phyloP scores from a whole-genome alignment of 2,888 invertebrate species.

The Eurois occulta region DNA sequence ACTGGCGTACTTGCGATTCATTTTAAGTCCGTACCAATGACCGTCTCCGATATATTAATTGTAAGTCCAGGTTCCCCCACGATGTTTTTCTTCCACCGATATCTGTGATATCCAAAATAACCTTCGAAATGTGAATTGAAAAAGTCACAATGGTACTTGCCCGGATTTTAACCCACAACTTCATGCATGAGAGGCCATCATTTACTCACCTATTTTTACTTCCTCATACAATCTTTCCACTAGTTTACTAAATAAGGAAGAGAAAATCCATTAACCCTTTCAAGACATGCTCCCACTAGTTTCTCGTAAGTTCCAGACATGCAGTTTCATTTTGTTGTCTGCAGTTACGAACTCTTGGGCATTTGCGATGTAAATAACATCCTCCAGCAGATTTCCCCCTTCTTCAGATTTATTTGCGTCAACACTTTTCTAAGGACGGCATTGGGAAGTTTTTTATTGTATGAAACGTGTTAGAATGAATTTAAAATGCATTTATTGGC shows the following conservation, averaged over 20 bases:
- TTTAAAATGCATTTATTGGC: too few relatives aligned
- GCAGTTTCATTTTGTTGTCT: slow-evolving; percentile 47
- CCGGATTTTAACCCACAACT: too few relatives aligned
- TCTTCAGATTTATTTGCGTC: slow-evolving; percentile 25
- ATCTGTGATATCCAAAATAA: too few relatives aligned
- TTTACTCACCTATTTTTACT: neutral
- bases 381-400: too few relatives aligned
- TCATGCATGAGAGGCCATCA: too few relatives aligned
- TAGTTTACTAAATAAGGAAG: neutral
- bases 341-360: slow-evolving; percentile 29
- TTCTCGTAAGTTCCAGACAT: slow-evolving; percentile 26
- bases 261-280: neutral
- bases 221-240: neutral
- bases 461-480: neutral
- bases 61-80: too few relatives aligned
- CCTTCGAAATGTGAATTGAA: too few relatives aligned
- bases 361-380: slow-evolving; percentile 41
- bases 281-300: neutral
- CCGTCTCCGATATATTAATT: too few relatives aligned
- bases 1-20: too few relatives aligned
- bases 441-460: neutral
- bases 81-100: too few relatives aligned
- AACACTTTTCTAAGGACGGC: slow-evolving; percentile 11
- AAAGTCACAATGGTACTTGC: too few relatives aligned
- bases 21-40: too few relatives aligned